Percentiles rank a stretch among this genome's conserved stretches.
Conservation (phyloP, 1,140 invertebrate genomes). For the Euwallacea similis region DNA sequence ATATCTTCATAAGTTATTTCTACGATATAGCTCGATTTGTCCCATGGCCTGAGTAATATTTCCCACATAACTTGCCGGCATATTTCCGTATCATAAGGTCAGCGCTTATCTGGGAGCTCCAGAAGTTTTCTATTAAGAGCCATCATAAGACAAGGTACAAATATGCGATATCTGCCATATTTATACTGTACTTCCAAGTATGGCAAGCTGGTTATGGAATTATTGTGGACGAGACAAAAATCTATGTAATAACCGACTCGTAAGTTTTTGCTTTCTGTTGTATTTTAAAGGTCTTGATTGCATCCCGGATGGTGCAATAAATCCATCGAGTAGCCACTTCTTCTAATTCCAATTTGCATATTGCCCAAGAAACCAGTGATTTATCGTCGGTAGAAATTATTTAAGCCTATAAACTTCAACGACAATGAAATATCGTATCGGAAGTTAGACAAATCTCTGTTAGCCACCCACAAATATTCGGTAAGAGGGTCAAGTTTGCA, state of each 20-base stretch:
- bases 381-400: neutral
- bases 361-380: neutral
- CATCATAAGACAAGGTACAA: neutral
- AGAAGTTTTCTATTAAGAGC: constrained; percentile 1
- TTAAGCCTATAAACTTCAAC: constrained; percentile 2
- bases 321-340: neutral
- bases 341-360: neutral
- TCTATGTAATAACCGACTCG: neutral
- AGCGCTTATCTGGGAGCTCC: neutral
- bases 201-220: neutral
- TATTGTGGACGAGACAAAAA: neutral
- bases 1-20: neutral
- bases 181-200: constrained; percentile 1
- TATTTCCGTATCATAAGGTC: neutral
- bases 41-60: neutral
- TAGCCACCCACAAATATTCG: constrained; percentile 1
- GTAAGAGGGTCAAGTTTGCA: constrained; percentile 5
- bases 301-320: neutral
- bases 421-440: constrained; percentile 3
- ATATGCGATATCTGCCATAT: constrained; percentile 1
- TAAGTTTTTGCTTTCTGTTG: neutral
- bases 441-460: constrained; percentile 5
- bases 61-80: neutral
- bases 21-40: neutral
- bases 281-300: neutral